Evolutionary conservation across 2,888 invertebrate species (phyloP).

Genomic region (Tricholauxania praeusta): DNA sequence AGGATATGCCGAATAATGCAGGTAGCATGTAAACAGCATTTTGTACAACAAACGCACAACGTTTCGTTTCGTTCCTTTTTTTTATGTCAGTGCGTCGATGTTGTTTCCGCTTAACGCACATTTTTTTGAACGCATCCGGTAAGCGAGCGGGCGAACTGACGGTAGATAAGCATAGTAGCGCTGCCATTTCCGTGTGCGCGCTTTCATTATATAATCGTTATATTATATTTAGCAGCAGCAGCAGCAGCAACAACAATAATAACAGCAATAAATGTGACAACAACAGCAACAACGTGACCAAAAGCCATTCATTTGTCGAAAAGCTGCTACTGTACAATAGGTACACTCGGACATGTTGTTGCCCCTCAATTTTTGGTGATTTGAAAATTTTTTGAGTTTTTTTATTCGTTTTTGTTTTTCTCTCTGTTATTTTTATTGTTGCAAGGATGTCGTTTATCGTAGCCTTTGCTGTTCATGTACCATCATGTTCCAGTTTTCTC

Average conservation of each 20-base stretch:
- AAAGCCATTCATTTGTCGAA: no score
- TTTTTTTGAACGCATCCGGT: slow-evolving; percentile 21
- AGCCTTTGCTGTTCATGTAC: background rate
- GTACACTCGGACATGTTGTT: background rate
- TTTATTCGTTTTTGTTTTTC: background rate
- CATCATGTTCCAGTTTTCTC: slow-evolving; percentile 16
- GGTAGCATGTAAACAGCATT: slow-evolving; percentile 29
- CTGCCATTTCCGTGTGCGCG: background rate
- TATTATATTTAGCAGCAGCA: no score
- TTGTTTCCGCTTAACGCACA: slow-evolving; percentile 16
- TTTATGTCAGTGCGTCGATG: background rate
- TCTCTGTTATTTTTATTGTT: no score
- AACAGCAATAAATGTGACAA: background rate
- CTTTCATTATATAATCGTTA: background rate
- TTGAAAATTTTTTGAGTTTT: slow-evolving; percentile 14
- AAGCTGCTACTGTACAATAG: background rate
- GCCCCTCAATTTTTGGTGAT: slow-evolving; percentile 8
- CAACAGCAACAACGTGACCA: background rate
- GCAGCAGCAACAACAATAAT: slow-evolving; percentile 1
- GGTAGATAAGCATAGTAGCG: no score
- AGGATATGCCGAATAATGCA: slow-evolving; percentile 4
- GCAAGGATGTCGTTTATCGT: no score
- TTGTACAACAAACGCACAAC: background rate
- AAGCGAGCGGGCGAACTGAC: background rate
- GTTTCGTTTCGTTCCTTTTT: no score